Evolutionary conservation across 2,797 vertebrate genomes (phyloP).

Genomic region (Coendou prehensilis): DNA sequence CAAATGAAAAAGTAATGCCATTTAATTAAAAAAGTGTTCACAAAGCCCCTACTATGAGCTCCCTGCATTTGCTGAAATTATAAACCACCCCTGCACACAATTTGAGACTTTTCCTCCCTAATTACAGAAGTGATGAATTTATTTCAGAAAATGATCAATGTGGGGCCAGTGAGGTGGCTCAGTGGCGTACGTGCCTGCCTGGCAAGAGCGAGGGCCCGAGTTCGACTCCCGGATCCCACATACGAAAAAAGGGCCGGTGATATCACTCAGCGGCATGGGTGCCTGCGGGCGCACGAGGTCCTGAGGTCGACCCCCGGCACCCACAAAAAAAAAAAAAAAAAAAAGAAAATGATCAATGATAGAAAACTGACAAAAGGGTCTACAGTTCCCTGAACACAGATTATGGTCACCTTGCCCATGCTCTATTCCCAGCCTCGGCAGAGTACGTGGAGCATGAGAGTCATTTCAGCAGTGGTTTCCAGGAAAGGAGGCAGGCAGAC

Average conservation of each 20-base stretch:
- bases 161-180: too few relatives aligned
- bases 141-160: slow-evolving; percentile 28
- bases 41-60: background rate
- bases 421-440: background rate
- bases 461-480: background rate
- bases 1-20: background rate
- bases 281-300: too few relatives aligned
- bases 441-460: background rate
- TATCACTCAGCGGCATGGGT: too few relatives aligned
- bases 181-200: too few relatives aligned
- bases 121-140: slow-evolving; percentile 22
- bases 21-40: background rate
- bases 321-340: too few relatives aligned
- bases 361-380: background rate
- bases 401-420: fast-evolving
- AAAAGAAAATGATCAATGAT: background rate
- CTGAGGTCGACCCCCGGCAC: too few relatives aligned
- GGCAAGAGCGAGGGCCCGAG: too few relatives aligned
- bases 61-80: background rate
- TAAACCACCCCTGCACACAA: too few relatives aligned
- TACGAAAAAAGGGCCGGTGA: too few relatives aligned
- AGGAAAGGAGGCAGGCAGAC: background rate
- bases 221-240: too few relatives aligned
- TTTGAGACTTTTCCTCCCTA: background rate
- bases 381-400: background rate